Conservation (phyloP, 2,797 vertebrate species). For the Smutsia temminckii region DNA sequence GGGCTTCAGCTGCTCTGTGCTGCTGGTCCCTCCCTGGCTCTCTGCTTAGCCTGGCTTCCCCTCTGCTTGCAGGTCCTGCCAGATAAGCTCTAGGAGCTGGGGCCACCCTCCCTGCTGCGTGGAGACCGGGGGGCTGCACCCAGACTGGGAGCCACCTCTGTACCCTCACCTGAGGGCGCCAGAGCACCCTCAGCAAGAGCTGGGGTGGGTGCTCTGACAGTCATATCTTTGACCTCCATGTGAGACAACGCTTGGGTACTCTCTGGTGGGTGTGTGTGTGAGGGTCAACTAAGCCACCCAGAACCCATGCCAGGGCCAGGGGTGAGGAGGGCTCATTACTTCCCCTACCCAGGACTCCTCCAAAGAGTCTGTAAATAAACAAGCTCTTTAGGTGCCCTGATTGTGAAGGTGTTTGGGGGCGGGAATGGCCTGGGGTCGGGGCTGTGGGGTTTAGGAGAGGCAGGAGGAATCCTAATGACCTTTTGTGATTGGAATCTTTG, state of each 20-base stretch:
- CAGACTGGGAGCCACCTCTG: not conserved
- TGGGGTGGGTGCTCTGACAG: not conserved
- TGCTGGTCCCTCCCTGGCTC: not conserved
- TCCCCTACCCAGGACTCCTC: not conserved
- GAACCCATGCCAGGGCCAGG: not conserved
- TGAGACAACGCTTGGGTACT: not conserved
- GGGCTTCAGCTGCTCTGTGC: not conserved
- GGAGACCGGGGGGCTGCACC: not conserved
- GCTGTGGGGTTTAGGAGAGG: not conserved
- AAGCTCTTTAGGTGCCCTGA: slow-evolving; percentile 44
- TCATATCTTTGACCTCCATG: not conserved
- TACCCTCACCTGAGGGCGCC: not conserved
- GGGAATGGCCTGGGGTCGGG: not conserved
- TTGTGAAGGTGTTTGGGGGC: not conserved
- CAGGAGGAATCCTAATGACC: not conserved
- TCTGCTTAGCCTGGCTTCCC: not conserved
- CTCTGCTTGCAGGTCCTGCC: slow-evolving; percentile 72
- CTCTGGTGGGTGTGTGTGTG: not conserved
- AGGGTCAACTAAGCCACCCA: not conserved
- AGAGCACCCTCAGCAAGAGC: not conserved
- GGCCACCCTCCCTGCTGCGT: not conserved
- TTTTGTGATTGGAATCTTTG: not conserved
- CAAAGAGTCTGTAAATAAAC: slow-evolving; percentile 70
- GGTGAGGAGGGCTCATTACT: not conserved
- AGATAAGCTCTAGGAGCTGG: slow-evolving; percentile 69